Evolutionary conservation across 2,888 invertebrate species (phyloP).

Genomic region (Hartigia nigra): DNA sequence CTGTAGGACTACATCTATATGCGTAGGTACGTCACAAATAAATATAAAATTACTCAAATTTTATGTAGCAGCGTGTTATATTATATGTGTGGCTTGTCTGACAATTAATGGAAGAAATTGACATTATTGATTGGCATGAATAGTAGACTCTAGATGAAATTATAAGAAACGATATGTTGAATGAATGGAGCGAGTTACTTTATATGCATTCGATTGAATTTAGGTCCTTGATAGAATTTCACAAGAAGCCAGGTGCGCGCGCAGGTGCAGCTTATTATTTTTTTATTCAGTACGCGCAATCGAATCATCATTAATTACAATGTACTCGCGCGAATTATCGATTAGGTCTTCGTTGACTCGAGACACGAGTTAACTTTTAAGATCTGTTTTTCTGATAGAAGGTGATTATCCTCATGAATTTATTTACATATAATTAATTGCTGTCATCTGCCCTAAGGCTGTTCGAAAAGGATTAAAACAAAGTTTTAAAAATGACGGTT

Average conservation of each 20-base stretch:
- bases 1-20: background rate
- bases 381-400: background rate
- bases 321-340: slow-evolving; percentile 17
- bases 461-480: background rate
- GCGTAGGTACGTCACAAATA: background rate
- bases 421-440: background rate
- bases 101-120: background rate
- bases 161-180: background rate
- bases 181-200: background rate
- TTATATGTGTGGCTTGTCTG: no score
- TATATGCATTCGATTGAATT: slow-evolving; percentile 7
- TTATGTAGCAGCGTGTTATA: background rate
- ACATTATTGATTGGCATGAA: background rate
- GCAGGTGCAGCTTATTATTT: slow-evolving; percentile 13
- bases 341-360: background rate
- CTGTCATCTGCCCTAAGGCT: background rate
- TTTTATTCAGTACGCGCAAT: slow-evolving; percentile 9
- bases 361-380: background rate
- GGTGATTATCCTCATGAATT: background rate
- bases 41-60: background rate
- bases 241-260: slow-evolving; percentile 11
- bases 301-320: slow-evolving; percentile 21
- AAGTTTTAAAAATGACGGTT: background rate
- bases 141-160: no score
- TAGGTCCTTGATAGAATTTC: slow-evolving; percentile 17